Evolutionary conservation across 2,888 invertebrate species (phyloP).

Genomic region (Stenchaetothrips biformis): DNA sequence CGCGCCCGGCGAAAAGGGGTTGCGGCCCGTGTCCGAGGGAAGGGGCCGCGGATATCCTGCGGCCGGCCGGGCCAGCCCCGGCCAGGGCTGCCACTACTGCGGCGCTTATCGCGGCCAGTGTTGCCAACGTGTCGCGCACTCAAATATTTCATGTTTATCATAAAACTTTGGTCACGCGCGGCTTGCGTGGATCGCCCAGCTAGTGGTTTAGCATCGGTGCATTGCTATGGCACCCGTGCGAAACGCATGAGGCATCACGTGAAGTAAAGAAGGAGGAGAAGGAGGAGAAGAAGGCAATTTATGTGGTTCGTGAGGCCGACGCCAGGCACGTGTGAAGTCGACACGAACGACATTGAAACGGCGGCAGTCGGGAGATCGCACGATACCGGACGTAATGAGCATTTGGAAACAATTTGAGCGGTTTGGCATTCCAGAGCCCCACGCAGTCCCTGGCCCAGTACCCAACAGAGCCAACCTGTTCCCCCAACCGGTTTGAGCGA

Average conservation of each 20-base stretch:
- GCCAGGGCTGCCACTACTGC: background rate
- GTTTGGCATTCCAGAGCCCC: background rate
- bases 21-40: background rate
- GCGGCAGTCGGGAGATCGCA: too few relatives aligned
- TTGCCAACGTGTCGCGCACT: background rate
- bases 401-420: too few relatives aligned
- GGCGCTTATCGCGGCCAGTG: constrained; percentile 7
- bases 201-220: too few relatives aligned
- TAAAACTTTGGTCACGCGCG: constrained; percentile 4
- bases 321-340: too few relatives aligned
- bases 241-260: too few relatives aligned
- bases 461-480: constrained; percentile 1
- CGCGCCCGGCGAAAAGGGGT: background rate
- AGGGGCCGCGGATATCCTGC: background rate
- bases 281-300: background rate
- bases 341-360: too few relatives aligned
- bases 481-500: background rate
- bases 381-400: too few relatives aligned
- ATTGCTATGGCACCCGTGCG: too few relatives aligned
- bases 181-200: background rate
- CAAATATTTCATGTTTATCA: constrained; percentile 17
- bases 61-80: background rate
- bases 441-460: constrained; percentile 7
- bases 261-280: background rate
- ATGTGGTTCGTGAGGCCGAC: background rate